Evolutionary conservation across 2,888 invertebrate species (phyloP).

Genomic region (Nesidiocoris tenuis): DNA sequence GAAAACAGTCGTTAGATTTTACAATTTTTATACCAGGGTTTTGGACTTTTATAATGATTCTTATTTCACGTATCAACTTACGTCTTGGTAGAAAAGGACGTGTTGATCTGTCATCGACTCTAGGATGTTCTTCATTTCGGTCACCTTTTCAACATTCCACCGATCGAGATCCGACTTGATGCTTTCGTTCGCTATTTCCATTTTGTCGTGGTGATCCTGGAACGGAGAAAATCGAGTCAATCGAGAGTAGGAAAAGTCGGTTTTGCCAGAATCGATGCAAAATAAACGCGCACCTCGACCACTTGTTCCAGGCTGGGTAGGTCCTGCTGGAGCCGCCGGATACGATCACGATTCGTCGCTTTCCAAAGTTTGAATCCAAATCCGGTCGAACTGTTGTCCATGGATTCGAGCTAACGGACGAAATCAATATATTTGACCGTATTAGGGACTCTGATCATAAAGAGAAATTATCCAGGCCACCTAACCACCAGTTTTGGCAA

Average conservation of each 20-base stretch:
- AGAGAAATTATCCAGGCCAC: no score
- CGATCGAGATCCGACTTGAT: conserved; percentile 66
- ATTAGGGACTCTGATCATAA: no score
- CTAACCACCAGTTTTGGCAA: no score
- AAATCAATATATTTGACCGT: neutral
- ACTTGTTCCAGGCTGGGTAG: conserved; percentile 51
- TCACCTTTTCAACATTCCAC: conserved; percentile 66
- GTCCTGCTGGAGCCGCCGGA: conserved; percentile 55
- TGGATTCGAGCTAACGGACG: conserved; percentile 39
- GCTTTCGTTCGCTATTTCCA: conserved; percentile 69
- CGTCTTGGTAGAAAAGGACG: conserved; percentile 64
- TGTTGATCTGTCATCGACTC: conserved; percentile 65
- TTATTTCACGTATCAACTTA: conserved; percentile 12
- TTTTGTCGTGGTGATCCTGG: conserved; percentile 61
- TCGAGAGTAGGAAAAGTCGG: conserved; percentile 1
- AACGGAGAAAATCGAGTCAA: neutral
- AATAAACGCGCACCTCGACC: conserved; percentile 52
- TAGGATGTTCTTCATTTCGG: conserved; percentile 64
- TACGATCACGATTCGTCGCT: conserved; percentile 61
- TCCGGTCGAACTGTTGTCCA: conserved; percentile 39
- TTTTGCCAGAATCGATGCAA: no score
- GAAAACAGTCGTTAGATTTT: neutral
- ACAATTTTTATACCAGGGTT: no score
- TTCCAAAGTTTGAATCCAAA: conserved; percentile 60
- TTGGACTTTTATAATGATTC: no score